A percentile compares a stretch with the other conserved stretches of the same genome.
These are phyloP conservation scores for Drosophila lacicola DNA, from an alignment of 2,888 invertebrate species.

Conservation along the genomic window DNA sequence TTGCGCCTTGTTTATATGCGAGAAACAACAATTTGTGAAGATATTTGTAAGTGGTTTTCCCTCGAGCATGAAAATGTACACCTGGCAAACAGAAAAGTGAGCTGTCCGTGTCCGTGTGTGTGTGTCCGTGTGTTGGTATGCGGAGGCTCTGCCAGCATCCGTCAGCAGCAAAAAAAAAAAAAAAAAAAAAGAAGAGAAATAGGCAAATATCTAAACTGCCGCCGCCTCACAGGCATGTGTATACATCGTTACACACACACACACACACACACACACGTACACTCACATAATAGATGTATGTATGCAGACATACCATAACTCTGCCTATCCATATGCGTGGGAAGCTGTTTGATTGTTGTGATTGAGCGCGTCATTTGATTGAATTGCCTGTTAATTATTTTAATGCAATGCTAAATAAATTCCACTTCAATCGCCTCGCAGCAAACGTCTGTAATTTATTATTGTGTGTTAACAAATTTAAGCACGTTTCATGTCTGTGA, in stretches of 20 bases:
- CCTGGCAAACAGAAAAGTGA: slow-evolving; percentile 52
- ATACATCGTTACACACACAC: slow-evolving; percentile 27
- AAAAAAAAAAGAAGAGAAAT: slow-evolving; percentile 6
- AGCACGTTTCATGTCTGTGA: slow-evolving; percentile 32
- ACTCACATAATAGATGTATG: background rate
- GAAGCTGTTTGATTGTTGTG: slow-evolving; percentile 47
- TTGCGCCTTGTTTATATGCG: slow-evolving; percentile 53
- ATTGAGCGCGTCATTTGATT: slow-evolving; percentile 42
- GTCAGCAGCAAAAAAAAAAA: slow-evolving; percentile 40
- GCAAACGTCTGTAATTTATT: slow-evolving; percentile 20
- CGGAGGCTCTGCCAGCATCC: slow-evolving; percentile 35
- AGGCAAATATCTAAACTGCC: slow-evolving; percentile 48
- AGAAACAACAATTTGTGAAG: slow-evolving; percentile 42
- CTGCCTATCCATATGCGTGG: slow-evolving; percentile 17
- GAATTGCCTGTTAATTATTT: slow-evolving; percentile 53
- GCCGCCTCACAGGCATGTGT: slow-evolving; percentile 37
- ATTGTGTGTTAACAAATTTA: slow-evolving; percentile 40
- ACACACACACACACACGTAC: background rate
- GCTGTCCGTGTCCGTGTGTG: slow-evolving; percentile 7
- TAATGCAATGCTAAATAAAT: slow-evolving; percentile 60
- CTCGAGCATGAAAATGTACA: slow-evolving; percentile 63
- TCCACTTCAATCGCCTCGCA: slow-evolving; percentile 54
- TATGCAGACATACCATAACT: slow-evolving; percentile 5
- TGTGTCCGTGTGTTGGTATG: slow-evolving; percentile 3
- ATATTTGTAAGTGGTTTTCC: slow-evolving; percentile 51